Evolutionary conservation across 2,113 vertebrate genomes (phyloP).

Genomic region (Cephalopholis sonnerati): DNA sequence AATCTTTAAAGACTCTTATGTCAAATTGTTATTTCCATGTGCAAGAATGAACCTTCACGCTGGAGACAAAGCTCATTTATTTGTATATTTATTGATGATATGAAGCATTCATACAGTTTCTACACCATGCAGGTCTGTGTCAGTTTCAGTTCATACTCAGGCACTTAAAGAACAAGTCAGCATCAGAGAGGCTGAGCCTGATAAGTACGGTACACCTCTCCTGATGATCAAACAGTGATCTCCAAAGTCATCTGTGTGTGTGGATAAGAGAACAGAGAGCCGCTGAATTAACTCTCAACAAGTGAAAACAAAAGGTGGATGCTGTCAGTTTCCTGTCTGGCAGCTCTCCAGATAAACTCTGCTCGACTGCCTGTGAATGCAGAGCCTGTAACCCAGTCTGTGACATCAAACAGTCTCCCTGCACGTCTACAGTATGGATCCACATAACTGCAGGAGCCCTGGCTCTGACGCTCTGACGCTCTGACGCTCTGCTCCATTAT

Average conservation of each 20-base stretch:
- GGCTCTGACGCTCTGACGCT: not conserved
- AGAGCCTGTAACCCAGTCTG: conserved; percentile 21
- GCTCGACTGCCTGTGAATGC: not conserved
- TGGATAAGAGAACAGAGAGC: conserved; percentile 11
- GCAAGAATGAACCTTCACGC: not conserved
- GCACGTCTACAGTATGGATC: not conserved
- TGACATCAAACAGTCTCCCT: conserved; percentile 38
- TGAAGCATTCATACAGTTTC: no score
- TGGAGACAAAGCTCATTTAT: no score
- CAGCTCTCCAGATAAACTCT: conserved; percentile 30
- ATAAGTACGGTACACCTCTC: not conserved
- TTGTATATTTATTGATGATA: no score
- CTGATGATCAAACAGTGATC: conserved; percentile 36
- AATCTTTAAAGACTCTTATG: not conserved
- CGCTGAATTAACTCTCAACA: not conserved
- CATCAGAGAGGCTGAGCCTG: not conserved
- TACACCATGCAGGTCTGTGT: not conserved
- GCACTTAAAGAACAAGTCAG: no score
- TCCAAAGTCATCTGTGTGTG: conserved; percentile 16
- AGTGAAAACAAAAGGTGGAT: conserved; percentile 17
- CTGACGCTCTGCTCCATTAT: conserved; percentile 29
- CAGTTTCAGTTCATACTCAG: not conserved
- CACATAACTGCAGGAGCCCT: not conserved
- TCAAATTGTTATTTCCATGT: not conserved
- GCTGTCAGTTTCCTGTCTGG: conserved; percentile 12